These are phyloP conservation scores for Caenorhabditis inopinata DNA, from an alignment of 1,140 invertebrate species.

Conservation along the genomic window DNA sequence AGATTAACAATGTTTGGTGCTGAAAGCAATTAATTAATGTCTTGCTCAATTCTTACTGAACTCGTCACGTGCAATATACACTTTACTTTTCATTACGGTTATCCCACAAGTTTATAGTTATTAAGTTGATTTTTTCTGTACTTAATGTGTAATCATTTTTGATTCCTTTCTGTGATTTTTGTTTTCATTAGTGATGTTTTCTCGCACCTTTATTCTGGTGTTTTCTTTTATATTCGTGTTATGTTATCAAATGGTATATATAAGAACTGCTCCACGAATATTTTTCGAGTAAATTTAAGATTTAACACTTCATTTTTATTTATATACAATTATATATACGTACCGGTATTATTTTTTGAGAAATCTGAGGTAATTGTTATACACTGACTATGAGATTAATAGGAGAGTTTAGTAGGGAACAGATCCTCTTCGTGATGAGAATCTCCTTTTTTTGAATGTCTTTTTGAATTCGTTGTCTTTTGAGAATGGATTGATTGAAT, in stretches of 20 bases:
- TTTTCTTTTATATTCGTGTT: no score
- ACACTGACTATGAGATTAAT: background rate
- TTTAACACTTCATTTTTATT: no score
- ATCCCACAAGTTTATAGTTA: background rate
- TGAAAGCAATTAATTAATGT: background rate
- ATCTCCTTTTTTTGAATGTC: constrained; percentile 1
- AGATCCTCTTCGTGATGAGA: background rate
- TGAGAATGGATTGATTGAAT: background rate
- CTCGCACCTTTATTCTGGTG: no score
- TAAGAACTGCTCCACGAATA: no score
- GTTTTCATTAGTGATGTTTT: constrained; percentile 8
- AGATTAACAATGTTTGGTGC: constrained; percentile 20
- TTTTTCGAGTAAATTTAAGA: no score
- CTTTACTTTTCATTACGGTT: background rate
- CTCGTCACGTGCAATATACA: background rate
- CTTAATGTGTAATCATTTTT: background rate
- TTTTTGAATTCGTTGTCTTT: constrained; percentile 14
- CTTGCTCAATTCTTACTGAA: background rate
- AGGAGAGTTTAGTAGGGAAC: background rate
- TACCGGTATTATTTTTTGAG: constrained; percentile 25
- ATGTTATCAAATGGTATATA: no score
- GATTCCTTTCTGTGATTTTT: constrained; percentile 11
- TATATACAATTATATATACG: background rate
- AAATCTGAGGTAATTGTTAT: background rate
- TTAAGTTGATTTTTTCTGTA: background rate